Conservation (phyloP, 1,140 invertebrate species). For the Bombus picipes region DNA sequence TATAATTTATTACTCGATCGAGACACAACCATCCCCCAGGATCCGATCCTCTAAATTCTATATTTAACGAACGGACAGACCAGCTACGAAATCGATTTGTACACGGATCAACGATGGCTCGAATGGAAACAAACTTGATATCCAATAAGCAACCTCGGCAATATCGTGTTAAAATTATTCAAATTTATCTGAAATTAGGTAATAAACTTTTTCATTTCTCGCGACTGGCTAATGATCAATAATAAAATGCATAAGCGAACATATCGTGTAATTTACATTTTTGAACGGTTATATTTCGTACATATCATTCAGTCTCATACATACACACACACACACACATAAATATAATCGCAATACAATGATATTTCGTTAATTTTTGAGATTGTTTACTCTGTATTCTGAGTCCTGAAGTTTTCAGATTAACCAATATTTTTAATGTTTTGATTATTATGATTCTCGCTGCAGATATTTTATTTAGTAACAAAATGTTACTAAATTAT, state of each 20-base stretch:
- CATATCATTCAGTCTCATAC: not conserved
- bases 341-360: not conserved
- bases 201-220: not conserved
- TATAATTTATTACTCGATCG: slow-evolving; percentile 53
- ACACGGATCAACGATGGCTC: not conserved
- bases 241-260: not conserved
- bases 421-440: not conserved
- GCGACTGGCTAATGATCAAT: not conserved
- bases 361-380: not conserved
- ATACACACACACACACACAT: too few species aligned
- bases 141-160: not conserved
- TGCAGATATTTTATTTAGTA: not conserved
- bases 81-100: not conserved
- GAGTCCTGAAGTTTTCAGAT: not conserved
- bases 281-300: not conserved
- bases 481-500: too few species aligned
- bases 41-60: not conserved
- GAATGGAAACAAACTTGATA: not conserved
- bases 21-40: not conserved
- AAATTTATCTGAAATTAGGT: not conserved
- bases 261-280: not conserved
- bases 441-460: not conserved
- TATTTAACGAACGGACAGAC: not conserved
- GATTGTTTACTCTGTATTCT: not conserved
- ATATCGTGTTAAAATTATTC: not conserved